Evolutionary conservation across 1,140 invertebrate genomes (phyloP), one percentile per base, ranked within the genome.

Genomic region (Apocrypta bakeri): DNA sequence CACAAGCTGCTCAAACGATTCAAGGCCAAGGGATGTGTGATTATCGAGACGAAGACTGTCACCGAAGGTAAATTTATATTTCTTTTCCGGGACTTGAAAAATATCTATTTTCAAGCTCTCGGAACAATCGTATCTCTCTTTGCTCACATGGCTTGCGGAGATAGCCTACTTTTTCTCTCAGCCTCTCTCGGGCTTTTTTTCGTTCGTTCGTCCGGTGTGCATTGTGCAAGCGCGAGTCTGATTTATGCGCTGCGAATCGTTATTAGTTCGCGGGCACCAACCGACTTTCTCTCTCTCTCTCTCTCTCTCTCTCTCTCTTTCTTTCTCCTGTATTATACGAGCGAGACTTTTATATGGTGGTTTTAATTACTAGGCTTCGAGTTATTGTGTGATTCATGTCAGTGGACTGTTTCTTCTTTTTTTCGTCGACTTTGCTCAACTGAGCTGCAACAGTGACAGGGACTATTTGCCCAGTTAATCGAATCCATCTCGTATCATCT

Each of bases 171-270:
- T 56, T 56, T 56, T 56, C 48, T 56, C 48, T n/a, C 48, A 4
- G n/a, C 33, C 33, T n/a, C 17, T 56, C 48, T 56, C 21, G 48
- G 48, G 48, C 48, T 66, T 66, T 66, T 66, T 66, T 29, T 14
- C 33, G 29, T 6, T 2, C 7, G 31, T 40, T 17, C 9, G 64
- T 11, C 6, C 56, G 6, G 56, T 8, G 21, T 27, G 64, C 25
- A 66, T 66, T 66, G 64, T 29, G 64, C 27, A 66, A 66, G 64
- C 64, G 27, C 24, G 24, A 29, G 25, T 56, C 48, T 66, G 64
- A 66, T 66, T 66, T 66, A 66, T 29, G 64, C 64, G 64, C 24
- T 66, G 24, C 64, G 64, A 66, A 66, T 66, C 27, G 64, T 66
- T 25, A 66, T 66, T 66, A 66, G 64, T 66, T 66, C 24, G 17